Percentiles rank a stretch among this genome's conserved stretches.
Conservation (phyloP, 1,140 invertebrate genomes). For the Caenorhabditis tropicalis region DNA sequence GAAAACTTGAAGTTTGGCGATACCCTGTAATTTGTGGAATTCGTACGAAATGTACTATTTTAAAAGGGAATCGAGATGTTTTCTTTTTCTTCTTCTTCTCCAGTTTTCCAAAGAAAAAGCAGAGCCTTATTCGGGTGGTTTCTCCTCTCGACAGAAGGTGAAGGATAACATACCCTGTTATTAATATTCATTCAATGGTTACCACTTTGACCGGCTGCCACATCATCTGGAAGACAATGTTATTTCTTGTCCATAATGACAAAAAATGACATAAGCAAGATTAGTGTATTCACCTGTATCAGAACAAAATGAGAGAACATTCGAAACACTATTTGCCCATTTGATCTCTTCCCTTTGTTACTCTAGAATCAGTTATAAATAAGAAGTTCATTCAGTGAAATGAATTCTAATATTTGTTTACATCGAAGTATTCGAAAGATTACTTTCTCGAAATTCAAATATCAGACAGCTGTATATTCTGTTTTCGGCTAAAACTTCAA, state of each 20-base stretch:
- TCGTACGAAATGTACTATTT: neutral
- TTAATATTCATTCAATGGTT: neutral
- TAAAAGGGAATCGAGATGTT: neutral
- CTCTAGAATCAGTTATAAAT: no score
- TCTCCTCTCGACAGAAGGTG: slow-evolving; percentile 14
- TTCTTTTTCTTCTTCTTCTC: neutral
- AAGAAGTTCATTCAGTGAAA: no score
- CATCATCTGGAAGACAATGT: slow-evolving; percentile 24
- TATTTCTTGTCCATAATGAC: neutral
- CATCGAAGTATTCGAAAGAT: no score
- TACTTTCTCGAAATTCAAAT: no score
- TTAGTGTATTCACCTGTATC: neutral
- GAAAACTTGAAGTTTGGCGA: neutral
- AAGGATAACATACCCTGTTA: neutral
- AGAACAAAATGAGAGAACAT: neutral
- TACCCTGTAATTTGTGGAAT: slow-evolving; percentile 8
- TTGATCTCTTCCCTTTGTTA: no score
- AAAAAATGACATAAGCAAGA: slow-evolving; percentile 4
- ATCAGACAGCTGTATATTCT: no score
- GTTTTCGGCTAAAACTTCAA: no score
- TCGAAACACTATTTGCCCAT: neutral
- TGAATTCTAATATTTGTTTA: no score
- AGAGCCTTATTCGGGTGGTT: neutral
- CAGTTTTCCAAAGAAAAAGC: neutral
- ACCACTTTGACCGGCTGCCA: neutral